Evolutionary conservation across 2,888 invertebrate genomes (phyloP).

Genomic region (Cryptus viduatorius): DNA sequence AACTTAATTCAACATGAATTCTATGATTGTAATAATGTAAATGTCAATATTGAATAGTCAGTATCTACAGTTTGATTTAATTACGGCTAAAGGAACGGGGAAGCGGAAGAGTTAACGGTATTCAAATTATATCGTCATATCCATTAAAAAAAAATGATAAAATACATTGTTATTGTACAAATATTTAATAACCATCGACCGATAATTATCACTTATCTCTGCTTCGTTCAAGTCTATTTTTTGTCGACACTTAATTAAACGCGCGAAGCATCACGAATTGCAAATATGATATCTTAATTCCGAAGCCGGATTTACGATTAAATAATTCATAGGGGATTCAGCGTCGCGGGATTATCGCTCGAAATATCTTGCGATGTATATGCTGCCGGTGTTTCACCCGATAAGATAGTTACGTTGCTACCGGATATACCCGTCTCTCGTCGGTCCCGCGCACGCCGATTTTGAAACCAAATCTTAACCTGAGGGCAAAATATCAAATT

Average conservation of each 20-base stretch:
- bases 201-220: constrained; percentile 36
- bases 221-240: constrained; percentile 22
- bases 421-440: constrained; percentile 85
- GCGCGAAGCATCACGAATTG: constrained; percentile 9
- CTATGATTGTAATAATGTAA: constrained; percentile 63
- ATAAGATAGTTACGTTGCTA: constrained; percentile 49
- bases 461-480: constrained; percentile 93
- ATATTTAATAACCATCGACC: constrained; percentile 68
- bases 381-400: constrained; percentile 40
- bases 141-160: constrained; percentile 35
- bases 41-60: constrained; percentile 62
- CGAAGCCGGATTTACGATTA: constrained; percentile 1
- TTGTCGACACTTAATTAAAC: not conserved
- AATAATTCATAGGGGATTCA: constrained; percentile 49
- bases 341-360: constrained; percentile 21
- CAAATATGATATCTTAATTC: constrained; percentile 28
- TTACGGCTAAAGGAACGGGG: constrained; percentile 8
- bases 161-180: constrained; percentile 69
- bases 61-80: constrained; percentile 58
- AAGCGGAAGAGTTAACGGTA: constrained; percentile 50
- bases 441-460: constrained; percentile 91
- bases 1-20: constrained; percentile 60
- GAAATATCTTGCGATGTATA: constrained; percentile 18
- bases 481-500: constrained; percentile 68
- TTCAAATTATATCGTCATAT: constrained; percentile 64